Base-by-base conservation (phyloP, 2,888 invertebrate genomes). In the Pheosia tremula region DNA sequence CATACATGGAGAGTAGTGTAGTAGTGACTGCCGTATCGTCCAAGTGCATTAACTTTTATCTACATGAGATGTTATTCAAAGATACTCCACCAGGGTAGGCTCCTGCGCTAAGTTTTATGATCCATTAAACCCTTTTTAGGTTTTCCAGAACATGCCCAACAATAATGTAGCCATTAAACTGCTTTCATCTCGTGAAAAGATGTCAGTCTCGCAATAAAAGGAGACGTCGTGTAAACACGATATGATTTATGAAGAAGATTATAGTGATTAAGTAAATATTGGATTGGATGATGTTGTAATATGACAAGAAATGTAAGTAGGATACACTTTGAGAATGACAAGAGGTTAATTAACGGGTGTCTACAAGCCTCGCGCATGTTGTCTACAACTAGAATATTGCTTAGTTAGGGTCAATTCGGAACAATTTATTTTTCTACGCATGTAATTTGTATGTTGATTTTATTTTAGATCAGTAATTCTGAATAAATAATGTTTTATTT, bases 191-290 rank as follows among this genome's bases (percentile, higher is more conserved):
- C 24, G 50, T 50, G 24, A 50, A 50, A 50, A 24, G 8, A 10
- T 13, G 24, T 1, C 24, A 7, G 50, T 6, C n/a, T 24, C n/a
- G 24, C 13, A 13, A n/a, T 57, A 64, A 69, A 63, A 66, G 63
- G 64, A 67, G 24, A 5, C 10, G n/a, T n/a, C 47, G 4, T 47
- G n/a, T n/a, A 4, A 47, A 5, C 10, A 4, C 4, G 10, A 8
- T 10, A n/a, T n/a, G 47, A 47, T 47, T 47, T 45, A 4, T 24
- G 24, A 24, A 47, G n/a, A 8, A 2, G 9, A 47, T n/a, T 47
- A 9, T n/a, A 1, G 47, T 47, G 11, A 4, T n/a, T n/a, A n/a
- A n/a, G 47, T 47, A 47, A 47, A 47, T 9, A 47, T 47, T 43
- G 43, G 43, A 43, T 43, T 43, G 9, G 0, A 24, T 24, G 24